Evolutionary conservation across 2,113 vertebrate genomes (phyloP), one percentile per base, ranked within the genome.

Genomic region (Proterorhinus semilunaris): DNA sequence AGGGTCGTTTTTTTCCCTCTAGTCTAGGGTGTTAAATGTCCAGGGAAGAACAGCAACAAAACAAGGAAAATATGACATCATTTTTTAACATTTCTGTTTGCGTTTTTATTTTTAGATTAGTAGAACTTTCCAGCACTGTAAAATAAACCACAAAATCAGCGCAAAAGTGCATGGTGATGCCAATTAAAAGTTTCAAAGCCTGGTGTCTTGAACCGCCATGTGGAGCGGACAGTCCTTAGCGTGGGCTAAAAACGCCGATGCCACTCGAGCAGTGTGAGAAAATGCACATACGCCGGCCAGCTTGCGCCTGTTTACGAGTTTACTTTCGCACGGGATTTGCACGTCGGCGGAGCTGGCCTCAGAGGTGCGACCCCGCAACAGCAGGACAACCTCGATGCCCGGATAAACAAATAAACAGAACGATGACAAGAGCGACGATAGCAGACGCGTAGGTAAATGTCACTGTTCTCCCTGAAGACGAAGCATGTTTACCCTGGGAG

Each of bases 371-470:
- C 42, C 55, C 70, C 36, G 5, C 54, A 79, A 67, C 55, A 73
- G 68, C 61, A 61, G 44, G 69, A 58, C 43, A 61, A 27, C 10
- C 2, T 12, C 44, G 36, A 50, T 49, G 43, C 27, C 11, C 1
- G 27, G 2, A 66, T 7, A 68, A 43, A 71, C 62, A 80, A 17
- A 21, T 48, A 63, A 13, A 62, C 46, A 57, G 51, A 62, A 7
- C 27, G 27, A 36, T 36, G 27, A 27, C 50, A 51, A 47, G 45
- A 59, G 55, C 69, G 61, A 54, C 6, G 74, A 78, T 74, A 69
- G 16, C 27, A 36, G 27, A 36, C 27, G 2, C 4, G 27, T 17
- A 84, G 81, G 82, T 83, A 89, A 88, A 91, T 89, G 89, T 90
- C 86, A 87, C 57, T 64, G 45, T 74, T 70, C 8, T 62, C 83